These are phyloP conservation scores for Epirrita christyi DNA, from an alignment of 2,888 invertebrate species.

Conservation along the genomic window DNA sequence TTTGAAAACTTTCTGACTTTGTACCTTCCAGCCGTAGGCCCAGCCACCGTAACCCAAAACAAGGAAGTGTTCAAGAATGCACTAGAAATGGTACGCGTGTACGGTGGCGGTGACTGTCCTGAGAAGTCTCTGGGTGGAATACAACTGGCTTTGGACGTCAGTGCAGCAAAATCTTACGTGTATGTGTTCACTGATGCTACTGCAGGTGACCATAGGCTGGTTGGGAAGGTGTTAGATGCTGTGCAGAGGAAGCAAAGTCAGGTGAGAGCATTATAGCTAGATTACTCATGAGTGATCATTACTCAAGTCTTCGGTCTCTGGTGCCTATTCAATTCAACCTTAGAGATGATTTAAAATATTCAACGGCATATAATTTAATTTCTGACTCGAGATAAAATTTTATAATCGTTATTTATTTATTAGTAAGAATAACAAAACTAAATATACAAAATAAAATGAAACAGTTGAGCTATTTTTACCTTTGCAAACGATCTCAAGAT, in stretches of 20 bases:
- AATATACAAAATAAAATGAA: no score
- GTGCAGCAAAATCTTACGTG: slow-evolving; percentile 87
- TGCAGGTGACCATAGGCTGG: slow-evolving; percentile 87
- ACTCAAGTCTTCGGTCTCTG: no score
- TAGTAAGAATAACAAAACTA: no score
- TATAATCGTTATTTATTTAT: no score
- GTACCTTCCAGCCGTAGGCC: slow-evolving; percentile 84
- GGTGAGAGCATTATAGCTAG: slow-evolving; percentile 61
- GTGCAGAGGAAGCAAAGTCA: slow-evolving; percentile 90
- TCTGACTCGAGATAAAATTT: no score
- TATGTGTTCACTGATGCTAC: slow-evolving; percentile 92
- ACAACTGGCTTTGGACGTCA: slow-evolving; percentile 86
- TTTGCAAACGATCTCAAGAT: no score
- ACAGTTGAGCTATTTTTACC: no score
- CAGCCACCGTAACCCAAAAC: slow-evolving; percentile 86
- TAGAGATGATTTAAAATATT: no score
- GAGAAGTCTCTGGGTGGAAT: slow-evolving; percentile 89
- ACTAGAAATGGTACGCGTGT: slow-evolving; percentile 83
- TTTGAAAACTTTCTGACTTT: no score
- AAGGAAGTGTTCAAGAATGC: slow-evolving; percentile 85
- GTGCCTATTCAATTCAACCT: no score
- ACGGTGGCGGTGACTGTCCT: slow-evolving; percentile 90
- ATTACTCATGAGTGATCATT: no score
- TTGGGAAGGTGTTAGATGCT: slow-evolving; percentile 86
- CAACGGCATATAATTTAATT: no score